Base-by-base conservation (phyloP, 2,888 invertebrate genomes). In the Protodeltote pygarga region DNA sequence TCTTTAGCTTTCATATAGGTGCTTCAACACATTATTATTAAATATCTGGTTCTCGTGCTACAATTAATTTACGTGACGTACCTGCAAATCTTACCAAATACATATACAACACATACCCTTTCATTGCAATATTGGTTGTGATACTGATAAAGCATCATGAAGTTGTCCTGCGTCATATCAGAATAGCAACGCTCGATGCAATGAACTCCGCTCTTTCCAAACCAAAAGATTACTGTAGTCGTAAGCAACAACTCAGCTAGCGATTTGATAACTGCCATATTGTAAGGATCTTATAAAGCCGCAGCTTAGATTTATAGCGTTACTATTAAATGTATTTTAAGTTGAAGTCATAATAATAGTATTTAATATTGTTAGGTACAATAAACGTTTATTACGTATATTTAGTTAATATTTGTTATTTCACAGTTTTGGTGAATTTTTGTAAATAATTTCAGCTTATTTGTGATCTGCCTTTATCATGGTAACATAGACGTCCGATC, bases 231-330 rank as follows among this genome's bases (percentile, higher is more conserved):
- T 77, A 79, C 73, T 73, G 61, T 73, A 57, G 59, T 69, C 60
- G 69, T 73, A 80, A 75, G 70, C 65, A 77, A 81, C 88, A 89
- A 89, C 87, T 84, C 88, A 87, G 91, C 91, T 92, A 92, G 89
- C 89, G 81, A 87, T 85, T 85, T 85, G 87, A 89, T 85, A 88
- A 92, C 92, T 91, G 92, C 92, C 92, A 92, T 92, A 92, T 84
- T 85, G 84, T 92, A 90, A 91, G 89, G 73, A 87, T 79, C 74
- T 89, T 89, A 71, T 79, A 66, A 84, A 82, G 81, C 75, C 75
- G 77, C 79, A 81, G 79, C 80, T 80, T 85, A 83, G 79, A 57
- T 58, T 54, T 62, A 65, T 67, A 60, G 53, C 48, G 41, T 76
- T 78, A 72, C 47, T 55, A 49, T 62, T 78, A 78, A 65, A 64